Base-by-base conservation (phyloP, 2,888 invertebrate genomes). In the Limenitis camilla region DNA sequence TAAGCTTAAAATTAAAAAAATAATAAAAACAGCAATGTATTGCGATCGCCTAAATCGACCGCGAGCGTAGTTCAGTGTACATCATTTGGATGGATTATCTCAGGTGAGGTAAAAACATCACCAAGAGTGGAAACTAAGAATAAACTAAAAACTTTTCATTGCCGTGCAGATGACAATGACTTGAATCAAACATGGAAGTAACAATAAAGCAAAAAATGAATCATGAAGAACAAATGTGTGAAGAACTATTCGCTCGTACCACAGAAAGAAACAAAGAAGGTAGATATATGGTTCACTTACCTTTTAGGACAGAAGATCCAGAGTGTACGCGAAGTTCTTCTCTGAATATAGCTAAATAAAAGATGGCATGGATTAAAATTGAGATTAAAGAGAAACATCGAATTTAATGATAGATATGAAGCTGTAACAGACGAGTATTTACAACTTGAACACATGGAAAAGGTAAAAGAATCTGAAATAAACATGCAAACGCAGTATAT, bases 271-370 rank as follows among this genome's bases (percentile, higher is more conserved):
- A 52, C 49, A n/a, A 40, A 7, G 32, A 43, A 10, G 58, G 58
- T 4, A 35, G 56, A 33, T 59, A 56, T 33, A 46, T 53, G 27
- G 55, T 55, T 2, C 44, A 32, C 27, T 45, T 58, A 41, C 55
- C 58, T 2, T 52, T 56, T 32, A 39, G 42, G 19, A 32, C 55
- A n/a, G 45, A 47, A 33, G 29, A 49, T 35, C 47, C 46, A 3
- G 9, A 19, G 7, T 54, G 53, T 40, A 35, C 38, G 41, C 38
- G 7, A 28, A 47, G 46, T 7, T 19, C 46, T 32, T 52, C 48
- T 11, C 10, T 33, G 27, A 39, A 35, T n/a, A 38, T 58, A 36
- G 58, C 56, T 40, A 19, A 27, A 43, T n/a, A 50, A 35, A 42
- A 39, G 41, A 40, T 47, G 46, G 0, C 8, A 45, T 10, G 28